A percentile compares a stretch with the other conserved stretches of the same genome.
Evolutionary conservation across 2,797 vertebrate genomes (phyloP).

Genomic region (Molothrus ater): DNA sequence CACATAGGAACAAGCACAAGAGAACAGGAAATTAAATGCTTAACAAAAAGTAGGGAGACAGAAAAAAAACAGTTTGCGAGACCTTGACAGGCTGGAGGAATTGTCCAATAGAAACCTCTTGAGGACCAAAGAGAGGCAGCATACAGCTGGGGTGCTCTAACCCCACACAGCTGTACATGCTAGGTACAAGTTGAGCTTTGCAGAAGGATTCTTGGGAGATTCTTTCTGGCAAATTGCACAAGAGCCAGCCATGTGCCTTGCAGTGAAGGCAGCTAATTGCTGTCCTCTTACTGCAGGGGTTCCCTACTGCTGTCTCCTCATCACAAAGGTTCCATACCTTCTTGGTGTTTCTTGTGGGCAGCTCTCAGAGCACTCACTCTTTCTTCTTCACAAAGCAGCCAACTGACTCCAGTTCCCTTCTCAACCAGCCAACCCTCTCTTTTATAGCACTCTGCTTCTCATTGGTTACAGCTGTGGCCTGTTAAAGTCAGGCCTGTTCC

Average conservation of each 20-base stretch:
- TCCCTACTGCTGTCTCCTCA: too few species aligned
- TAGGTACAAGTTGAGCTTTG: background rate
- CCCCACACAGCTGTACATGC: background rate
- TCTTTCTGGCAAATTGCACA: background rate
- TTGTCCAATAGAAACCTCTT: background rate
- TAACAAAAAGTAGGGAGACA: background rate
- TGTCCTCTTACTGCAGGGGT: too few species aligned
- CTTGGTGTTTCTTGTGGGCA: too few species aligned
- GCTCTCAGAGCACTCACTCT: too few species aligned
- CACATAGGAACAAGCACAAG: background rate
- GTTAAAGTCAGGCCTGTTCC: too few species aligned
- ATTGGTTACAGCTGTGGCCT: too few species aligned
- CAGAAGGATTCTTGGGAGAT: background rate
- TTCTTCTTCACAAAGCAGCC: too few species aligned
- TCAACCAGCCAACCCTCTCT: rapidly evolving
- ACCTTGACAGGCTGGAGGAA: background rate
- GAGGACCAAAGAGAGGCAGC: background rate
- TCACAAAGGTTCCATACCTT: too few species aligned
- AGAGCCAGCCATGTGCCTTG: background rate
- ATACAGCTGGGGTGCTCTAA: background rate
- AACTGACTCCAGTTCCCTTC: too few species aligned
- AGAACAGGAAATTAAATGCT: background rate
- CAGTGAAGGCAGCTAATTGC: background rate
- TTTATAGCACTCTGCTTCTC: too few species aligned
- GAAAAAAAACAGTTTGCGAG: background rate